Base-by-base conservation (phyloP, 2,888 invertebrate genomes). In the Cetonia aurata region DNA sequence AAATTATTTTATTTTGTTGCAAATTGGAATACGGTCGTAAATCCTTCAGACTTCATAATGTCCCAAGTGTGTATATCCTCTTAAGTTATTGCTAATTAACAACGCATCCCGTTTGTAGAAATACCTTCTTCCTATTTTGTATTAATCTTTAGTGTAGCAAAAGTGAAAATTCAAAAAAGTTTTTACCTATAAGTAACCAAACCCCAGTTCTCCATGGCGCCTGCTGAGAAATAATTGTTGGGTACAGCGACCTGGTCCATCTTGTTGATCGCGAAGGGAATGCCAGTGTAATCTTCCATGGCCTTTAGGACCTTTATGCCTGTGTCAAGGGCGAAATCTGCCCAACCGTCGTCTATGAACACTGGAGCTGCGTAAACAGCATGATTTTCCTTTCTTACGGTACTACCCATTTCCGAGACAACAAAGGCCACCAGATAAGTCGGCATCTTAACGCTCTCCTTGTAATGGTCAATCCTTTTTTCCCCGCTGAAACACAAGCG, bases 181-280 rank as follows among this genome's bases (percentile, higher is more conserved):
- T 25, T 3, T 37, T 78, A 90, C 91, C 88, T 89, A 85, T 93
- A 95, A 1, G 93, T 93, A 37, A 95, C 91, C 50, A 96, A 84
- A 6, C 96, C 96, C 96, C 96, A 96, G 81, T 96, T 97, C 81
- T 97, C 96, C 96, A 96, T 96, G 42, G 96, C 96, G 17, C 93
- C 93, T 72, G 93, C 91, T 31, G 90, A 87, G 79, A 96, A 96
- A 46, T 72, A 74, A 8, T 46, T 65, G 77, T 95, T 93, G 0
- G 96, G 94, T 10, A 96, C 89, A 0, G 94, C 94, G 0, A 93
- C 92, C 74, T 93, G 90, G 77, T 94, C 93, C 79, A 93, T 86
- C 82, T 95, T 95, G 0, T 88, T 87, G 3, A 76, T 25, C 41
- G 50, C 83, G 75, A 89, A 90, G 1, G 44, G 15, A 6, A 88